A percentile compares a stretch with the other conserved stretches of the same genome.
These are phyloP conservation scores for Acipenser ruthenus DNA, from an alignment of 2,797 vertebrate genomes.

Conservation along the genomic window DNA sequence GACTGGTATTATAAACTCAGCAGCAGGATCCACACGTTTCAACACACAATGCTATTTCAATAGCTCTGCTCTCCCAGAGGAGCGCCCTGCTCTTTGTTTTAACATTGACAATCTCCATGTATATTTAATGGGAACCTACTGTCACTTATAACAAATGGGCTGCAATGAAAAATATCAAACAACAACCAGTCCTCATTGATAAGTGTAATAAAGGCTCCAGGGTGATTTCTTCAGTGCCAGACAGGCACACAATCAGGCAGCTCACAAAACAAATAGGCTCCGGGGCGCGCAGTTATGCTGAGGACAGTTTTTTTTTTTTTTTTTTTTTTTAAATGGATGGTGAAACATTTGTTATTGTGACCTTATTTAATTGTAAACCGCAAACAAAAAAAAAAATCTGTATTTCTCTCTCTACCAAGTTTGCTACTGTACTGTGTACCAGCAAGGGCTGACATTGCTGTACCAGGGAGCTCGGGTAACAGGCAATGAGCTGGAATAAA, in stretches of 20 bases:
- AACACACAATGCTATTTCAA: constrained; percentile 8
- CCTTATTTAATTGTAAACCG: too few species aligned
- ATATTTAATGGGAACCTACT: constrained; percentile 80
- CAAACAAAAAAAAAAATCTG: too few species aligned
- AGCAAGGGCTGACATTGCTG: too few species aligned
- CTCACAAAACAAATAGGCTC: constrained; percentile 37
- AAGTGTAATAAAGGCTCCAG: too few species aligned
- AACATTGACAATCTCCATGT: constrained; percentile 70
- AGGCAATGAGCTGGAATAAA: too few species aligned
- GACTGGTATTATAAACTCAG: constrained; percentile 10
- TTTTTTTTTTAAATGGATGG: not conserved
- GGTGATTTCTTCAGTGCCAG: not conserved
- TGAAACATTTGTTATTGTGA: too few species aligned
- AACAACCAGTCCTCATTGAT: not conserved
- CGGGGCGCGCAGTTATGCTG: not conserved
- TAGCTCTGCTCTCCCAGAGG: constrained; percentile 38
- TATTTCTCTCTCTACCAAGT: too few species aligned
- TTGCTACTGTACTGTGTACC: too few species aligned
- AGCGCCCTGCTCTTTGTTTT: constrained; percentile 61
- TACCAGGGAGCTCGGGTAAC: too few species aligned
- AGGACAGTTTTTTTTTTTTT: not conserved
- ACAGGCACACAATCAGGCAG: constrained; percentile 40
- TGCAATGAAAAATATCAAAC: constrained; percentile 42
- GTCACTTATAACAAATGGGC: constrained; percentile 75
- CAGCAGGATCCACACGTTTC: not conserved